phyloP scores from a whole-genome alignment of 2,888 invertebrate species.

The Acrobasis suavella region DNA sequence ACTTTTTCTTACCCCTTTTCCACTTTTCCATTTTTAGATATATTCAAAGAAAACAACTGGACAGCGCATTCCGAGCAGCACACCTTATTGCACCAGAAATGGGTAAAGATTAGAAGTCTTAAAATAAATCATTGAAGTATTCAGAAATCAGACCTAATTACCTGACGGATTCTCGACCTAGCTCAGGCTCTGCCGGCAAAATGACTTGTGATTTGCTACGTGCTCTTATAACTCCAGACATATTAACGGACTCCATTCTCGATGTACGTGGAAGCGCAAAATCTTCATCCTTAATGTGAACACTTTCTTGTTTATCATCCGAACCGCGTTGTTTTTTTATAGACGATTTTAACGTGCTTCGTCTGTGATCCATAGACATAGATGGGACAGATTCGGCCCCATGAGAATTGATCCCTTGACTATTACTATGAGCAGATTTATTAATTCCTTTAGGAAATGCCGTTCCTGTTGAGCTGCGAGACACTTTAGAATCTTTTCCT shows the following conservation, averaged over 20 bases:
- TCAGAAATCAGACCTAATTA: conserved; percentile 23
- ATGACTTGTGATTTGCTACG: conserved; percentile 36
- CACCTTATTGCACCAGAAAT: no score
- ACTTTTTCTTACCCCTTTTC: no score
- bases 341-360: not conserved
- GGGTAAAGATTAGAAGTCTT: no score
- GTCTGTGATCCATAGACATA: conserved; percentile 2
- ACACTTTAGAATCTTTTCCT: conserved; percentile 34
- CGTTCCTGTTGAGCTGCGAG: conserved; percentile 32
- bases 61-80: no score
- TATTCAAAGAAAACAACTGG: no score
- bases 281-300: conserved; percentile 25
- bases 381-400: not conserved
- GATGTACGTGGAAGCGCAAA: no score
- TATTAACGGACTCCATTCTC: no score
- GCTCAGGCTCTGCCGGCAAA: conserved; percentile 30
- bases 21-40: no score
- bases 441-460: conserved; percentile 23
- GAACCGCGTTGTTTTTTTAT: not conserved
- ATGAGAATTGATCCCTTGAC: not conserved
- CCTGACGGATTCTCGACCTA: conserved; percentile 46
- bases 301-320: conserved; percentile 26
- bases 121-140: no score
- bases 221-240: no score
- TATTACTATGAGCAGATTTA: conserved; percentile 26